phyloP scores from a whole-genome alignment of 2,113 vertebrate genomes.

The Caranx ignobilis region DNA sequence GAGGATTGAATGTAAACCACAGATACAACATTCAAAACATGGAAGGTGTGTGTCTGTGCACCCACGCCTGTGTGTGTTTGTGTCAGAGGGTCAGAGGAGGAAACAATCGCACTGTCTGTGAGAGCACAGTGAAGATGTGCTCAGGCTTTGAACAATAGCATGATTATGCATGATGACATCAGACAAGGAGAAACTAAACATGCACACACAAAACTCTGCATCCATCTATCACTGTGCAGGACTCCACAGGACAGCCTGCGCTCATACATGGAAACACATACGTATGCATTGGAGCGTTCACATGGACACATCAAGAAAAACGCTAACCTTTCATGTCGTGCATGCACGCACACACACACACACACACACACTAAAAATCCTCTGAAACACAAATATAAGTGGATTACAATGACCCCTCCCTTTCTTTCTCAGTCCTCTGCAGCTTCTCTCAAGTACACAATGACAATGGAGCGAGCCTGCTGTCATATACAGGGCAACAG shows the following conservation, averaged over 20 bases:
- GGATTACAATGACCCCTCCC: neutral
- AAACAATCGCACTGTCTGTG: constrained; percentile 60
- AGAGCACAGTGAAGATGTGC: constrained; percentile 36
- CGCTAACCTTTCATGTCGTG: neutral
- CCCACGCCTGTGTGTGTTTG: constrained; percentile 1
- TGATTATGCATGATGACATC: constrained; percentile 59
- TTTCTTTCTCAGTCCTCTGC: constrained; percentile 24
- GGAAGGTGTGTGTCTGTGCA: neutral
- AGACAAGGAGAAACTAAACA: constrained; percentile 22
- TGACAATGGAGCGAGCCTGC: constrained; percentile 29
- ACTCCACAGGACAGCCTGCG: neutral
- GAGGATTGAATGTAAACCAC: constrained; percentile 17
- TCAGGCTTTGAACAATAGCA: constrained; percentile 57
- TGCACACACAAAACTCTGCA: neutral
- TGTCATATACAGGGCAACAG: constrained; percentile 33
- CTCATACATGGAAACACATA: neutral
- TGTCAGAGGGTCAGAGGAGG: constrained; percentile 9
- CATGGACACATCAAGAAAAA: neutral
- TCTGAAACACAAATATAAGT: constrained; percentile 16
- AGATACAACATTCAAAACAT: neutral
- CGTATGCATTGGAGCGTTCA: neutral
- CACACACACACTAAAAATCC: neutral
- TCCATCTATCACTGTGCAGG: neutral
- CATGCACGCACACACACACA: too few species aligned
- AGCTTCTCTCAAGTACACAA: constrained; percentile 20